Base-by-base conservation (phyloP, 1,140 invertebrate genomes). In the Cydia pomonella region DNA sequence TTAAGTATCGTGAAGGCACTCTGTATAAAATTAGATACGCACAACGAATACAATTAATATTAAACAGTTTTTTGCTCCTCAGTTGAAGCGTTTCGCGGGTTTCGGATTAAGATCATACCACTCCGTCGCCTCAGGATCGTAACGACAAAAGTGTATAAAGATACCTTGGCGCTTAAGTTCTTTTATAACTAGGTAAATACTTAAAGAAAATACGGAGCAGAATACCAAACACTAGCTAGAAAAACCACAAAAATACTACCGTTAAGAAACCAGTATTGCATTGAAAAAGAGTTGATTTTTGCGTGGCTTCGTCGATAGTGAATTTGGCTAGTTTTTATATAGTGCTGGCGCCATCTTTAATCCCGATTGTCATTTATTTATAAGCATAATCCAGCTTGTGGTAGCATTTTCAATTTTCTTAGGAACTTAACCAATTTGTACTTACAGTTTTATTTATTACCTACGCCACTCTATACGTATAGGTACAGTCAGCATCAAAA, bases 1-100 rank as follows among this genome's bases (percentile, higher is more conserved):
- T 16, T 16, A 47, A 5, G 13, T 16, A 16, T 47, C 16, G 12
- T 47, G 13, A 16, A 47, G 33, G 16, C 44, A 47, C 44, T 16
- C 41, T 47, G 44, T 47, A 47, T 13, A 47, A 16, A 16, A 16
- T 16, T 47, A 47, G 13, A 47, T 47, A 47, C 44, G 2, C 13
- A 3, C 50, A 16, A 53, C n/a, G n/a, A 72, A 72, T 27, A 44
- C 21, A 47, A 72, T 50, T 47, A 44, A 72, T 72, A 72, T 47
- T 72, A 21, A 44, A 27, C 71, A 72, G 38, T 50, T 44, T 72
- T 47, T 72, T 72, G 38, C 44, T 33, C 71, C 9, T 47, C 21
- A 23, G 44, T 27, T 16, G 29, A 66, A 63, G 16, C 63, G 63
- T 29, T 66, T 13, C 21, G 63, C 27, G 25, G 50, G 16, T 27